Evolutionary conservation across 2,888 invertebrate species (phyloP), one percentile per base, ranked within the genome.

Genomic region (Cosmorhoe ocellata): DNA sequence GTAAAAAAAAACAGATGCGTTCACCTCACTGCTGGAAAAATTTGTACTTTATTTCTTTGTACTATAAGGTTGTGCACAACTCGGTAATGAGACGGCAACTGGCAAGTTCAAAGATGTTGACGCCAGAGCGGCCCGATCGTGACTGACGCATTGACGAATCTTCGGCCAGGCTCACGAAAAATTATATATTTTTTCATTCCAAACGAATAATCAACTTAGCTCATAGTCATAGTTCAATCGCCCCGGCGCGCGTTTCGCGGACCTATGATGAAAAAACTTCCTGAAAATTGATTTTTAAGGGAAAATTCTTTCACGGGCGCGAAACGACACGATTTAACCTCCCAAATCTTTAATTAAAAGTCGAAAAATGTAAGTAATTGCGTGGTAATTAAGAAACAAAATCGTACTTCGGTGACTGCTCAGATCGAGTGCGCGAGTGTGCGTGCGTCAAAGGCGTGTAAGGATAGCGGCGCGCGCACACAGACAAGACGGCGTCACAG

Each of bases 101-200:
- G 79, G 76, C 74, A 62, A 64, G 69, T 65, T 71, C 67, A 71
- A 69, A 76, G 85, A 79, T 85, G 87, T 84, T 76, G 75, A 76
- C 88, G 80, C 81, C 79, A 67, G 63, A 69, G 72, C 88, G 81
- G 81, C 73, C 78, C 77, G 77, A 69, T 67, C 79, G 79, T 80
- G 81, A 89, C 90, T 90, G 89, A 84, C 87, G 87, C 85, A 79
- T 78, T 82, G 85, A 82, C 86, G 85, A 84, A 86, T 87, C 87
- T 86, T 84, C 81, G 77, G 73, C 71, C 76, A 76, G 81, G 77
- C 81, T 75, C 78, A 85, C 87, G 81, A 87, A 89, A 84, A 89
- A 87, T 81, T 79, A 81, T 79, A 81, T 82, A 77, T 84, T 84
- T 88, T 89, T 88, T 85, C 79, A 79, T 78, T 81, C 80, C 76